Evolutionary conservation across 2,113 vertebrate species (phyloP).

Genomic region (Ovibos moschatus): DNA sequence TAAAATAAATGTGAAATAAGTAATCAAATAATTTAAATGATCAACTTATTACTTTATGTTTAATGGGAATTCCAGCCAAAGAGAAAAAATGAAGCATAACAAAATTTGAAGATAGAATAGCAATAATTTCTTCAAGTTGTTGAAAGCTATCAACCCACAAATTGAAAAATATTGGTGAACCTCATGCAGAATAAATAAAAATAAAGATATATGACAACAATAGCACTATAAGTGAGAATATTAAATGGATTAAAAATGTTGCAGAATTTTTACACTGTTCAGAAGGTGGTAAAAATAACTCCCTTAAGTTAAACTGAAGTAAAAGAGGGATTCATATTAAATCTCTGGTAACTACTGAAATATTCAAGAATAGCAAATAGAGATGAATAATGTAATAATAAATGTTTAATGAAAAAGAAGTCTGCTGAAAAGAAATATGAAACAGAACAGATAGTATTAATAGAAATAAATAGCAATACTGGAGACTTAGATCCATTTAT

Average conservation of each 20-base stretch:
- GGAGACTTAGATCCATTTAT: background rate
- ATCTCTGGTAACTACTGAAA: background rate
- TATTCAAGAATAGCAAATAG: background rate
- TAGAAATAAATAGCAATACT: background rate
- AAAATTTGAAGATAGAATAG: background rate
- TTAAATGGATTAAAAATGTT: background rate
- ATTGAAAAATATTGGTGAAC: background rate
- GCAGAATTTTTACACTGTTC: background rate
- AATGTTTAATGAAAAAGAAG: background rate
- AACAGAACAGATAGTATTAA: background rate
- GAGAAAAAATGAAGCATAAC: background rate
- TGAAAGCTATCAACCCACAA: background rate
- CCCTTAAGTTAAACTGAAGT: background rate
- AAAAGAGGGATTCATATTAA: background rate
- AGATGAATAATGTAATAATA: background rate
- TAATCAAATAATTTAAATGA: background rate
- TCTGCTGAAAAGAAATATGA: background rate
- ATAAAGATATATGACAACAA: background rate
- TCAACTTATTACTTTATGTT: background rate
- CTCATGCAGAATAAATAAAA: background rate
- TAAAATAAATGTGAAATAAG: background rate
- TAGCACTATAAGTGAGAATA: background rate
- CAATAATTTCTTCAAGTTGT: background rate
- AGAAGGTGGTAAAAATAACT: background rate
- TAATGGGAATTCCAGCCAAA: background rate